Conservation (phyloP, 2,797 vertebrate genomes). For the Alectoris magna region DNA sequence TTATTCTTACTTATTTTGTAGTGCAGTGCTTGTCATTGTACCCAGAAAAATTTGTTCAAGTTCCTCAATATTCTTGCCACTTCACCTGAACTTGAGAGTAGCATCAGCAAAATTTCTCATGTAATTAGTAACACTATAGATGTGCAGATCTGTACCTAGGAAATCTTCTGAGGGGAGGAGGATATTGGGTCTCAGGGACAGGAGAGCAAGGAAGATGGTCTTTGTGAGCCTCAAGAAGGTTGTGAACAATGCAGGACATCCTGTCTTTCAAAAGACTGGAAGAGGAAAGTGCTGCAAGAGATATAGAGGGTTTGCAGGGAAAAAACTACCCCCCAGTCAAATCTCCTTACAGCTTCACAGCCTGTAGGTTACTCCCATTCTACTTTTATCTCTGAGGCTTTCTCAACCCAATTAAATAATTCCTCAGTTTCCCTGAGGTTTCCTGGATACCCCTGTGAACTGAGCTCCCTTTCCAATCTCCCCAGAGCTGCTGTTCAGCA, state of each 20-base stretch:
- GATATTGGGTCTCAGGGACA: neutral
- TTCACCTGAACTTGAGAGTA: neutral
- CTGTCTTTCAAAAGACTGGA: neutral
- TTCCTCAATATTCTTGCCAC: neutral
- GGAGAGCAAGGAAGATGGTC: no score
- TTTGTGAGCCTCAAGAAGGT: neutral
- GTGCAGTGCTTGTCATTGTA: neutral
- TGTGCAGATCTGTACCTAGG: neutral
- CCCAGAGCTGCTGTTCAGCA: neutral
- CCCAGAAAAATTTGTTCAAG: accelerated
- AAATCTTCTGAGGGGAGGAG: neutral
- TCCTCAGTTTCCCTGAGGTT: neutral
- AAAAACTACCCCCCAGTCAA: neutral
- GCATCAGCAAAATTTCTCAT: neutral
- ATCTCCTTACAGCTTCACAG: neutral
- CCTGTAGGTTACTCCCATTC: neutral
- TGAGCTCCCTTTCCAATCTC: neutral
- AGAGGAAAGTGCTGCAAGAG: neutral
- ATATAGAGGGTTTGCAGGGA: neutral
- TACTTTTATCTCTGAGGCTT: neutral
- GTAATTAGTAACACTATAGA: neutral
- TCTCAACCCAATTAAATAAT: neutral
- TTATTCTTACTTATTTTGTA: neutral
- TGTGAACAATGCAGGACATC: neutral
- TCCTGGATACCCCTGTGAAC: neutral